Evolutionary conservation across 2,797 vertebrate species (phyloP), one percentile per base, ranked within the genome.

Genomic region (Clamator glandarius): DNA sequence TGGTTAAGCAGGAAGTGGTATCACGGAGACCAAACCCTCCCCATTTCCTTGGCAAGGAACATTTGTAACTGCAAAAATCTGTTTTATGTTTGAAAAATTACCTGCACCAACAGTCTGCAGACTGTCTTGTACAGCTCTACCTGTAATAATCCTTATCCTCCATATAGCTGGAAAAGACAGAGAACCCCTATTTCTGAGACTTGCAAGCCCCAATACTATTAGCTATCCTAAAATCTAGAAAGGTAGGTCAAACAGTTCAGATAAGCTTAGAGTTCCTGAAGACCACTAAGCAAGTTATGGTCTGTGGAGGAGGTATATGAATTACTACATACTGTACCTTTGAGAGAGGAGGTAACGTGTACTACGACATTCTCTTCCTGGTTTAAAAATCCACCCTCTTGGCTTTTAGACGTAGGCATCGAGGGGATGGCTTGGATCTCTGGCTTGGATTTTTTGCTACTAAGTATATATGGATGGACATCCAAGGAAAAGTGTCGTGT

Each of bases 401-500:
- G 98, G 93, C 98, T 98, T 97, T 98, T 98, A 82, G 98, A 98
- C 2, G 98, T 92, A 28, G 98, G 98, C 59, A 99, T 98, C 1
- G 98, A 97, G 64, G 98, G 98, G 31, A 97, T 89, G 59, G 96
- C 97, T 82, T 96, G 94, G 28, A 94, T 90, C 96, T 99, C 99
- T 31, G 98, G 97, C 96, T 99, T 99, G 82, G 98, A 97, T 95
- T 99, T 99, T 92, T 98, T 99, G 95, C 98, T 98, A 87, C 99
- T 98, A 93, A 99, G 98, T 97, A 99, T 98, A 95, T 99, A 99
- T 0, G 99, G 99, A 95, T 99, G 99, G 84, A 99, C 99, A 68
- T 99, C 99, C 98, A 99, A 98, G 39, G 99, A 99, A 96, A 99
- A 99, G 97, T 99, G 99, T 12, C 99, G 98, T 2, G 98, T 96